A percentile compares a stretch with the other conserved stretches of the same genome.
Evolutionary conservation across 2,113 vertebrate genomes (phyloP).

Genomic region (Aldabrachelys gigantea): DNA sequence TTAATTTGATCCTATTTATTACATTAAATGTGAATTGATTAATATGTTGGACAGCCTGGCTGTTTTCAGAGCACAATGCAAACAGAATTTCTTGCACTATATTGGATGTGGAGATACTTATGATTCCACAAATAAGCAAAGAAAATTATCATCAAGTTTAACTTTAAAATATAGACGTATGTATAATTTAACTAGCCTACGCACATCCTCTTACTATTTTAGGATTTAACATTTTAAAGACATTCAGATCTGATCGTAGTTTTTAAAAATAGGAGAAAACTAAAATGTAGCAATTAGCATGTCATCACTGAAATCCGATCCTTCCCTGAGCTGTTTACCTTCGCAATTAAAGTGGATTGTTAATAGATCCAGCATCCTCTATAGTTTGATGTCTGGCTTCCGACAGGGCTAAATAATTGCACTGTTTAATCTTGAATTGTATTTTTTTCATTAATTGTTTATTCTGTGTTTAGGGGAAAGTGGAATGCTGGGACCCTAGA

Average conservation of each 20-base stretch:
- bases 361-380: neutral
- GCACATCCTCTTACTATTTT: neutral
- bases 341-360: neutral
- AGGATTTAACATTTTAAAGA: neutral
- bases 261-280: neutral
- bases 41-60: neutral
- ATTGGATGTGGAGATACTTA: neutral
- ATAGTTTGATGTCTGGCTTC: neutral
- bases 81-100: neutral
- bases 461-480: constrained; percentile 84
- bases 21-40: neutral
- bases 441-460: neutral
- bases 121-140: neutral
- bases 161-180: neutral
- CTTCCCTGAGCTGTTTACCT: neutral
- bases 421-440: neutral
- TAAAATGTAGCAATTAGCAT: neutral
- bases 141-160: neutral
- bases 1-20: constrained; percentile 6
- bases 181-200: neutral
- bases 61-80: neutral
- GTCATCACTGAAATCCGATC: neutral
- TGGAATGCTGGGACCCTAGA: constrained; percentile 98
- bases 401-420: neutral
- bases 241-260: neutral